Evolutionary conservation across 2,888 invertebrate species (phyloP), one percentile per base, ranked within the genome.

Genomic region (Hylaea fasciaria): DNA sequence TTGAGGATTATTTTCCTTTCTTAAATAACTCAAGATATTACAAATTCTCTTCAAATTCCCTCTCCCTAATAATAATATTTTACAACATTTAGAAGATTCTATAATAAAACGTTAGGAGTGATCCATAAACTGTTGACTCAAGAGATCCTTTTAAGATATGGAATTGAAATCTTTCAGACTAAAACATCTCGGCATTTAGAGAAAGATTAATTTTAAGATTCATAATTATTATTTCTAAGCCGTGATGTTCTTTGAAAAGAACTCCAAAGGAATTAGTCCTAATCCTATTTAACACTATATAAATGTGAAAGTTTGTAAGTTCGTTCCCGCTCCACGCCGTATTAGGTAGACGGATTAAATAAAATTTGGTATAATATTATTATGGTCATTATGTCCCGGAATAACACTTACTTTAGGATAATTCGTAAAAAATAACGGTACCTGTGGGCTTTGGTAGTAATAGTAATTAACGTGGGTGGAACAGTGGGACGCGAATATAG

Each of bases 91-190:
- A 32, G 12, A 32, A 12, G 43, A 17, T 44, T 2, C 37, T 9
- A n/a, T n/a, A 16, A 16, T 47, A 59, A 57, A 68, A 66, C 65
- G 65, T 70, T 61, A 66, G 71, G 69, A 66, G 67, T 65, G 63
- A 65, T 71, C 72, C 68, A 69, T 70, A 74, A 73, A 72, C 72
- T 67, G 71, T 72, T 72, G 77, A 77, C 71, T 76, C 65, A 69
- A 66, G 57, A 66, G 73, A 78, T 73, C 79, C 79, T 77, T 80
- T 80, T 76, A 78, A 69, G 71, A 73, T 77, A 80, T 78, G 75
- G 75, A 74, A 77, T 73, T 72, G 66, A 63, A 63, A 53, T 77
- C 74, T 71, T 71, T 71, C 67, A 47, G 9, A 10, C 5, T 13
- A 22, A 28, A 41, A 41, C 11, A 32, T 55, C 32, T 12, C 32